A percentile compares a stretch with the other conserved stretches of the same genome.
These are phyloP conservation scores for Brassicogethes aeneus DNA, from an alignment of 2,888 invertebrate genomes.

Conservation along the genomic window DNA sequence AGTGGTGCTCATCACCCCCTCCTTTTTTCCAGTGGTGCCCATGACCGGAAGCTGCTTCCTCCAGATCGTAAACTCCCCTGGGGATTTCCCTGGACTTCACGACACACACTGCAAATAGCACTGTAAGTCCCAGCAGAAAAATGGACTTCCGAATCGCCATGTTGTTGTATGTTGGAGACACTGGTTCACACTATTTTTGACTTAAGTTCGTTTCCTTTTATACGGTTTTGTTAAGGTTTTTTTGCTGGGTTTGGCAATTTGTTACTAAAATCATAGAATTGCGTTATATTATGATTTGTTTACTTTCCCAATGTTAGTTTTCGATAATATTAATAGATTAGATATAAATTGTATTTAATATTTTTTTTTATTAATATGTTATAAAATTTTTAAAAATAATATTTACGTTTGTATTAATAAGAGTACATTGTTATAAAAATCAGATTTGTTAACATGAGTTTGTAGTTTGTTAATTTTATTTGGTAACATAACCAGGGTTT, in stretches of 20 bases:
- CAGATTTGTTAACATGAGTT: no score
- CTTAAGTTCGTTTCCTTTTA: not conserved
- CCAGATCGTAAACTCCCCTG: conserved; percentile 44
- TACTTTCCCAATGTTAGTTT: not conserved
- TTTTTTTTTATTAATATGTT: no score
- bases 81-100: conserved; percentile 44
- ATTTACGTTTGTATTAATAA: no score
- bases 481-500: no score
- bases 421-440: no score
- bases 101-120: conserved; percentile 37
- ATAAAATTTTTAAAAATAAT: no score
- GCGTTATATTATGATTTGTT: not conserved
- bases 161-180: not conserved
- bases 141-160: conserved; percentile 23
- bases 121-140: conserved; percentile 54
- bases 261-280: not conserved
- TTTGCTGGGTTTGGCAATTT: not conserved
- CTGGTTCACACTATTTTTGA: not conserved
- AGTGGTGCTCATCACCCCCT: conserved; percentile 45
- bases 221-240: not conserved
- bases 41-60: conserved; percentile 42
- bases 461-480: no score
- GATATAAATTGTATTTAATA: no score
- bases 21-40: conserved; percentile 40
- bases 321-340: no score